phyloP scores from a whole-genome alignment of 1,140 invertebrate species.

The Sycophaga agraensis region DNA sequence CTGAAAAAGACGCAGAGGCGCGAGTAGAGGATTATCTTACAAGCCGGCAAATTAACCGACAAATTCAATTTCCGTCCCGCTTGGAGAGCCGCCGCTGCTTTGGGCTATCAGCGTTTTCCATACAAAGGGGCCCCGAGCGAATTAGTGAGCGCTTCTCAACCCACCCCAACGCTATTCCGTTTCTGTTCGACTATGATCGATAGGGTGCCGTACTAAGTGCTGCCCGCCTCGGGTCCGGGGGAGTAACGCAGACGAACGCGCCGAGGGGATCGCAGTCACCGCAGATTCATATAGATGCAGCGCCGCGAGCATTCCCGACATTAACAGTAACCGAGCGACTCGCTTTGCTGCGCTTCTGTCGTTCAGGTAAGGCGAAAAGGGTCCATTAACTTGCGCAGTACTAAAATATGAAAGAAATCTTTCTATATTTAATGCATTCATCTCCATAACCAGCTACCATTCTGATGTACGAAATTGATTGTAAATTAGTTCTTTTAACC shows the following conservation, averaged over 20 bases:
- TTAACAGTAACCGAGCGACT: slow-evolving; percentile 28
- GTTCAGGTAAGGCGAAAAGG: too few relatives aligned
- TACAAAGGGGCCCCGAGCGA: background rate
- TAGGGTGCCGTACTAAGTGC: background rate
- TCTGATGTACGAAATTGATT: too few relatives aligned
- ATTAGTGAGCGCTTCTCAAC: background rate
- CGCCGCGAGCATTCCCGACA: background rate
- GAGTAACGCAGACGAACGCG: background rate
- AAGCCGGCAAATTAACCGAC: slow-evolving; percentile 12
- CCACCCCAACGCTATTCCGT: too few relatives aligned
- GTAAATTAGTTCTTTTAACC: too few relatives aligned
- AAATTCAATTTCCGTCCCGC: slow-evolving; percentile 11
- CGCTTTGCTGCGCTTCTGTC: slow-evolving; percentile 20
- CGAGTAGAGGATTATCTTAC: slow-evolving; percentile 15
- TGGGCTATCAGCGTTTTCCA: slow-evolving; percentile 15
- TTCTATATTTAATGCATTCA: too few relatives aligned
- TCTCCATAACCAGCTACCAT: too few relatives aligned
- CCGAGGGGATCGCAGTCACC: background rate
- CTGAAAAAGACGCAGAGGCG: too few relatives aligned
- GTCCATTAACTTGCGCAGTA: slow-evolving; percentile 20
- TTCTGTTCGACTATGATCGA: slow-evolving; percentile 13
- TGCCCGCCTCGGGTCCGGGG: background rate
- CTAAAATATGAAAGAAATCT: too few relatives aligned
- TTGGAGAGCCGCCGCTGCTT: too few relatives aligned
- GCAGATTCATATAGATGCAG: background rate